Evolutionary conservation across 2,113 vertebrate genomes (phyloP), one percentile per base, ranked within the genome.

Genomic region (Australoheros scitulus): DNA sequence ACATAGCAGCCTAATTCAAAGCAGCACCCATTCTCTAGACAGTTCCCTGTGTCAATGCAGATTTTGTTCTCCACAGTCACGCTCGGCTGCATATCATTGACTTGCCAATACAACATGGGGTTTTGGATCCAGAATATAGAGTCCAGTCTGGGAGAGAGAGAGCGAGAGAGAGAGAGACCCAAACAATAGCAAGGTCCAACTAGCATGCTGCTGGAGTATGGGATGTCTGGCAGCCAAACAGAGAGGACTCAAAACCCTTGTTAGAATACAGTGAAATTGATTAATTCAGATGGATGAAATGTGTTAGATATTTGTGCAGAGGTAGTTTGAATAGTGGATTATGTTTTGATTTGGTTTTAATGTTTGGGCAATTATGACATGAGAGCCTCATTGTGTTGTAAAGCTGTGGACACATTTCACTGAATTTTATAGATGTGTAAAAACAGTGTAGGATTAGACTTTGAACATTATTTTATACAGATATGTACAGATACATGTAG

Each of bases 1-100:
- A 95, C 89, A 86, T 79, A 65, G 90, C 79, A 83, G 89, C 80
- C 90, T 95, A 94, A 96, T 94, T 92, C 82, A 85, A 94, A 81
- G 83, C 90, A 92, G 86, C 94, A 82, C 88, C 93, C 92, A 91
- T 92, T 93, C 88, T 93, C 91, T 41, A 84, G 88, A 91, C 89
- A 81, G 90, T 82, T 84, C 84, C 61, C 63, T 64, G 84, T 93
- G 94, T 94, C 94, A 92, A 88, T 95, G 93, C 83, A 87, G 89
- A 93, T 95, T 92, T 81, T 90, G 85, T 88, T 93, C 91, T 90
- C 87, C 60, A 77, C 76, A 79, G 89, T 88, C 87, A 92, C 32
- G 82, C 90, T 87, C 34, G 36, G 77, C 82, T 91, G 89, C 90
- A 81, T 92, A 88, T 91, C 89, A 92, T 90, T 87, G 91, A 89